Percentiles rank a stretch among this genome's conserved stretches.
Conservation (phyloP, 2,113 vertebrate species). For the Aldabrachelys gigantea region DNA sequence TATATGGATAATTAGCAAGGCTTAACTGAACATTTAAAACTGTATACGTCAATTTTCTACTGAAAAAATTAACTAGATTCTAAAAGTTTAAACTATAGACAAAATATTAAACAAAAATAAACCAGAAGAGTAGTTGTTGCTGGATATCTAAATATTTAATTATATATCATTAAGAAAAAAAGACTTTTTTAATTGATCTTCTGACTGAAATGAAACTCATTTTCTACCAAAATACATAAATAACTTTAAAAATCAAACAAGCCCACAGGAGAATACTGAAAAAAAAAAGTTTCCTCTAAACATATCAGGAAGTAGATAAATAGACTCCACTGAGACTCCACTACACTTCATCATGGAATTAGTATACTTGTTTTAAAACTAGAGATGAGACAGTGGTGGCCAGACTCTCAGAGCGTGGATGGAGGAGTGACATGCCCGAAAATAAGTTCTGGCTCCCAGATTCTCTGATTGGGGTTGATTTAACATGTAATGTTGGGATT, state of each 20-base stretch:
- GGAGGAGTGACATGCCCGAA: too few relatives aligned
- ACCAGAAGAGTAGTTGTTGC: neutral
- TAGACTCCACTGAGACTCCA: neutral
- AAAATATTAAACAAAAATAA: neutral
- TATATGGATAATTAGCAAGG: neutral
- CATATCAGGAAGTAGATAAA: neutral
- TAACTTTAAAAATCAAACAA: neutral
- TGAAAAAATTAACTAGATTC: neutral
- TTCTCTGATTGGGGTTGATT: neutral
- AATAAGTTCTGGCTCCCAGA: neutral
- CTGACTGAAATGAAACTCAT: neutral
- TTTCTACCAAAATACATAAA: neutral
- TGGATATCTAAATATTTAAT: neutral
- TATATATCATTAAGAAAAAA: neutral
- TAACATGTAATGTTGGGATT: too few relatives aligned
- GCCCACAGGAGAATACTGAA: rapidly evolving
- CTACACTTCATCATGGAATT: neutral
- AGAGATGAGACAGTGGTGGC: neutral
- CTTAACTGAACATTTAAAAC: neutral
- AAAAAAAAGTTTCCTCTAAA: neutral
- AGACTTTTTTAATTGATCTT: neutral
- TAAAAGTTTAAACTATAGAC: neutral
- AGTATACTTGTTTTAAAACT: neutral
- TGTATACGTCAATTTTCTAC: neutral
- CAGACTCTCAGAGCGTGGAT: neutral